These are phyloP conservation scores for Scleropages formosus DNA, from an alignment of 2,797 vertebrate species.

Conservation along the genomic window DNA sequence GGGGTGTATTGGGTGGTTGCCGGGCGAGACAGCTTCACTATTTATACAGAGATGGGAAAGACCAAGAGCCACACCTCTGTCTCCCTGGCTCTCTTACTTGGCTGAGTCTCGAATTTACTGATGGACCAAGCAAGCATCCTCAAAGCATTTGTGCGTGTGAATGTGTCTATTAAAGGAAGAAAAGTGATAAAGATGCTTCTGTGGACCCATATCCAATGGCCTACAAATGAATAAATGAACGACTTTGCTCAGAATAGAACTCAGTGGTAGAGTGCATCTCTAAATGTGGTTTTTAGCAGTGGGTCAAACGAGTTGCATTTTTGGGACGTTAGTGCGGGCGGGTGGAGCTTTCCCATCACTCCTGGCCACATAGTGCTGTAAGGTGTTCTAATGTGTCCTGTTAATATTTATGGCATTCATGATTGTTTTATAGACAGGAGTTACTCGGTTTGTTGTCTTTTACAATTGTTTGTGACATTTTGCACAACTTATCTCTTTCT, in stretches of 20 bases:
- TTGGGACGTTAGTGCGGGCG: no score
- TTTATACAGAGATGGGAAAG: slow-evolving; percentile 4
- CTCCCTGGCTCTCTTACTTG: background rate
- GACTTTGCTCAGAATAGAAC: background rate
- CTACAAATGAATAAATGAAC: slow-evolving; percentile 11
- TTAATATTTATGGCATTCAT: no score
- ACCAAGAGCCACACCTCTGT: background rate
- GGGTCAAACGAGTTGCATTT: no score
- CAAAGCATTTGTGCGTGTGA: background rate
- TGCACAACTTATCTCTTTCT: no score
- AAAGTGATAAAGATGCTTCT: background rate
- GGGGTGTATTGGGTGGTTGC: background rate
- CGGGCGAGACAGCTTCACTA: background rate
- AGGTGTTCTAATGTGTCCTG: no score
- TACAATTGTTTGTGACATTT: no score
- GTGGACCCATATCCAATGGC: background rate
- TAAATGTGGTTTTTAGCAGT: no score
- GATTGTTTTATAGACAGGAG: no score
- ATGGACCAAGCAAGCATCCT: background rate
- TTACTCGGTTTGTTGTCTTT: no score
- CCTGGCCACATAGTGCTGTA: no score
- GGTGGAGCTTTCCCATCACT: no score
- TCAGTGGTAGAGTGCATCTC: background rate
- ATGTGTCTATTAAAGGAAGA: background rate
- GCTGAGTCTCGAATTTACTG: background rate